Evolutionary conservation across 2,797 vertebrate species (phyloP), one percentile per base, ranked within the genome.

Genomic region (Danio aesculapii): DNA sequence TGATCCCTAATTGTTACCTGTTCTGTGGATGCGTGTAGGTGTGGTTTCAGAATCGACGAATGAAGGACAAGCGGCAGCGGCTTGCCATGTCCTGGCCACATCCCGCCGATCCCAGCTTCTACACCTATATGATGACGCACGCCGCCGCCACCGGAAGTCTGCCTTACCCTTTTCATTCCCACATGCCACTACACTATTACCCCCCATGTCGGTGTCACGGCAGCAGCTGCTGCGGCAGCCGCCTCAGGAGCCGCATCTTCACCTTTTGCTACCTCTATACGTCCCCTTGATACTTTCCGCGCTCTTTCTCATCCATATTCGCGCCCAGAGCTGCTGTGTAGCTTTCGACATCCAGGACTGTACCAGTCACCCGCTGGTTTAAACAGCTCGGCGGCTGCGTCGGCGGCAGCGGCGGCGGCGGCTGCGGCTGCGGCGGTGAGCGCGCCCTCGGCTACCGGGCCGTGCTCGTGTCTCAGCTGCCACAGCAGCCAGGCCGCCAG

Each of bases 51-150:
- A 98, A 98, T 93, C 93, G 97, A 72, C 93, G 97, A 82, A 98
- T 98, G 97, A 98, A 98, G 92, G 97, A 98, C 88, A 98, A 98
- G 88, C 90, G 97, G 88, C 97, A 98, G 91, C 95, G 97, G 50
- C 84, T 98, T 92, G 97, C 97, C 81, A 98, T 98, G 97, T 97
- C 97, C 13, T 98, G 97, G 97, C 97, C 97, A 69, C 97, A 97
- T 92, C 97, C 97, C 2, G 97, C 97, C 57, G 97, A 98, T 90
- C 97, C 97, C 90, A 97, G 96, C 90, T 98, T 98, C 93, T 98
- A 98, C 94, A 97, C 97, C 85, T 98, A 98, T 93, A 97, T 98
- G 97, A 98, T 98, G 97, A 98, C 96, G 91, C 97, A 98, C 84
- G 97, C 97, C 43, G 97, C 97, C 43, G 97, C 97, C 84, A 98